These are phyloP conservation scores for Nesoenas mayeri DNA, from an alignment of 2,113 vertebrate species.

Conservation along the genomic window DNA sequence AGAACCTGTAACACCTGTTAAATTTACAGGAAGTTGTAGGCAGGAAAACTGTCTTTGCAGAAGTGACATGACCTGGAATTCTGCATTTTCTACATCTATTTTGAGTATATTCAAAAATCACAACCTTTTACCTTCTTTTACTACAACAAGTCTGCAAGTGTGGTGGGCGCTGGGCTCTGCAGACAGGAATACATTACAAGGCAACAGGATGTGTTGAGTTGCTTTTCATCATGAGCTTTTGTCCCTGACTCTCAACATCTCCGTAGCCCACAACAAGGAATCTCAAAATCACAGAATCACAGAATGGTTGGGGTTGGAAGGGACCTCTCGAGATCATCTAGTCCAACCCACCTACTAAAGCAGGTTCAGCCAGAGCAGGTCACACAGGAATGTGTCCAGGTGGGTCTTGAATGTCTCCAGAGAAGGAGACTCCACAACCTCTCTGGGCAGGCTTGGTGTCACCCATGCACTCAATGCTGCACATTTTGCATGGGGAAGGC, in stretches of 20 bases:
- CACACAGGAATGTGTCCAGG: too few relatives aligned
- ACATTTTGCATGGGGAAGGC: conserved; percentile 75
- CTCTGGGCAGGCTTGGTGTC: conserved; percentile 80
- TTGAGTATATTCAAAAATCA: background rate
- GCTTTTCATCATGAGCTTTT: background rate
- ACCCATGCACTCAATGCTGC: conserved; percentile 84
- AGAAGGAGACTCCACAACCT: too few relatives aligned
- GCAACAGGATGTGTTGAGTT: background rate
- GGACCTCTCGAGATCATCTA: too few relatives aligned
- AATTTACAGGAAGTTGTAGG: background rate
- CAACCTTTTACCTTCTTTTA: background rate
- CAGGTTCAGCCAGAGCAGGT: too few relatives aligned
- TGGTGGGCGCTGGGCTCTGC: background rate
- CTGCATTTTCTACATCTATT: background rate
- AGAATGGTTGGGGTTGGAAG: too few relatives aligned
- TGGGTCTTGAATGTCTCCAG: too few relatives aligned
- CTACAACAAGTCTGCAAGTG: background rate
- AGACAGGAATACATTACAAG: background rate
- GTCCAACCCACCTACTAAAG: too few relatives aligned
- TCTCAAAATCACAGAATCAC: too few relatives aligned
- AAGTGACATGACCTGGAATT: background rate
- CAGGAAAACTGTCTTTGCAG: background rate
- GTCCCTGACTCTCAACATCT: background rate
- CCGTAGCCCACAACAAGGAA: background rate
- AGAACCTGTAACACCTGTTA: background rate